Evolutionary conservation across 2,113 vertebrate species (phyloP).

Genomic region (Ageneiosus marmoratus): DNA sequence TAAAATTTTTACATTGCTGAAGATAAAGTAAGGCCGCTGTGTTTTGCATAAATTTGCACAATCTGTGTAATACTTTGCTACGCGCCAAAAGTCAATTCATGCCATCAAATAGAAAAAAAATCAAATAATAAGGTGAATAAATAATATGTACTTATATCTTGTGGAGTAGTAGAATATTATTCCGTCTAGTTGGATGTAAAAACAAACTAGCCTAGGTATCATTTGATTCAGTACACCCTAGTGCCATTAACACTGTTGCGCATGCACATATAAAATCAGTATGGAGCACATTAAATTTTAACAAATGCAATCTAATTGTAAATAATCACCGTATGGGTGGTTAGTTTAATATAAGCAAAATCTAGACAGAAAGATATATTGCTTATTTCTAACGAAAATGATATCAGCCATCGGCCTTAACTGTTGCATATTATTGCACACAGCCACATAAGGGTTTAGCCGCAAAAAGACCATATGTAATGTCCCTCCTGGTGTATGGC

Average conservation of each 20-base stretch:
- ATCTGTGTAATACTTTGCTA: background rate
- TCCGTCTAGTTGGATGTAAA: background rate
- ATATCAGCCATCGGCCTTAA: background rate
- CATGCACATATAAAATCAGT: background rate
- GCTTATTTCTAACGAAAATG: background rate
- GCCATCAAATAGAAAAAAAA: background rate
- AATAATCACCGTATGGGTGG: background rate
- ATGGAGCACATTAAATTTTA: background rate
- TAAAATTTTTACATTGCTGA: constrained; percentile 81
- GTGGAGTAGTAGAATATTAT: background rate
- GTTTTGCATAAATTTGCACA: constrained; percentile 37
- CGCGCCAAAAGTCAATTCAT: background rate
- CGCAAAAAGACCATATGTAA: constrained; percentile 67
- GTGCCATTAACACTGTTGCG: background rate
- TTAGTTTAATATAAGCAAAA: background rate
- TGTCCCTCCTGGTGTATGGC: constrained; percentile 57
- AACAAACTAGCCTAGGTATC: background rate
- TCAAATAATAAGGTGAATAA: background rate
- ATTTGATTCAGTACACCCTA: background rate
- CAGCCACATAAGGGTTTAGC: background rate
- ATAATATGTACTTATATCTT: background rate
- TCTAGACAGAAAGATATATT: background rate
- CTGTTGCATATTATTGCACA: constrained; percentile 12
- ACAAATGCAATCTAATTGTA: background rate
- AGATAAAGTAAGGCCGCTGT: constrained; percentile 29